Conservation (phyloP, 2,888 invertebrate genomes). For the Protonemura montana region DNA sequence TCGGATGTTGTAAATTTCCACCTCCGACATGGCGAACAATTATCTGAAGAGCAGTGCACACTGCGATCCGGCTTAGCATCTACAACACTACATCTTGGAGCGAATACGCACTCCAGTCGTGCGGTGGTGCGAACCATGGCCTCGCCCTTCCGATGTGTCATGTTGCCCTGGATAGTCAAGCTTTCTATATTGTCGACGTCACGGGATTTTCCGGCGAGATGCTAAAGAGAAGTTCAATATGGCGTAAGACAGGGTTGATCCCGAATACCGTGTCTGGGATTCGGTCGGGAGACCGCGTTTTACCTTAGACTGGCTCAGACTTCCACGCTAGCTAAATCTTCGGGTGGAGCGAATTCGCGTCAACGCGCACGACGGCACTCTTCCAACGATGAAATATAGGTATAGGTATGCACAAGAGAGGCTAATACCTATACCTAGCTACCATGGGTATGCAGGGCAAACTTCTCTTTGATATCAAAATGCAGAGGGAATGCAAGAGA, state of each 20-base stretch:
- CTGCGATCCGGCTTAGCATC: background rate
- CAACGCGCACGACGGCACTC: background rate
- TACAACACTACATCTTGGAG: slow-evolving; percentile 36
- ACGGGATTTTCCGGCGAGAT: background rate
- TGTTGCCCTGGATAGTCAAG: background rate
- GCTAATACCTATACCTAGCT: background rate
- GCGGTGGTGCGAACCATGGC: background rate
- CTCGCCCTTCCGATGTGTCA: background rate
- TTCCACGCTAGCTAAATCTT: background rate
- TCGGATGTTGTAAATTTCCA: slow-evolving; percentile 46
- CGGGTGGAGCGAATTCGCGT: background rate
- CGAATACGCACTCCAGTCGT: background rate
- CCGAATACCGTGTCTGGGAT: background rate
- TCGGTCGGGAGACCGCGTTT: background rate
- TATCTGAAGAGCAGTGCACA: slow-evolving; percentile 43
- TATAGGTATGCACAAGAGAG: background rate
- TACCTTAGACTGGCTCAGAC: background rate
- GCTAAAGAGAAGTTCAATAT: slow-evolving; percentile 7
- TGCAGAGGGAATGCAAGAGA: background rate
- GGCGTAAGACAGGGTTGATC: background rate
- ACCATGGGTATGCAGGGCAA: background rate
- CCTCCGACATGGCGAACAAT: slow-evolving; percentile 43
- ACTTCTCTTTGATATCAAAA: background rate
- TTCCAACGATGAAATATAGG: background rate
- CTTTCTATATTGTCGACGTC: background rate